Conservation (phyloP, 2,888 invertebrate species). For the Geotrupes spiniger region DNA sequence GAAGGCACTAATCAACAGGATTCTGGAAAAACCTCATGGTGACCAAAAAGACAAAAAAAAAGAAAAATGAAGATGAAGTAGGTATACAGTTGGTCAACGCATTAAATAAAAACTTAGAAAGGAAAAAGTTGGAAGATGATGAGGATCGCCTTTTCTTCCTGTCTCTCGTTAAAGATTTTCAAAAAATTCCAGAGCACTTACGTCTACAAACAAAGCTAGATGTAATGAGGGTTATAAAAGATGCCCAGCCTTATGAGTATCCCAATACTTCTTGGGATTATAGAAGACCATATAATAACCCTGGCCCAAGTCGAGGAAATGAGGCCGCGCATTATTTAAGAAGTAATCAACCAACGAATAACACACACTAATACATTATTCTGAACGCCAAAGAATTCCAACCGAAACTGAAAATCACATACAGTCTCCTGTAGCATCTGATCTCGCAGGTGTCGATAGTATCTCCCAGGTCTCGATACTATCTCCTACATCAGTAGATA, state of each 20-base stretch:
- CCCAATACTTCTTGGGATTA: background rate
- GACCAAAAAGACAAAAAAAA: constrained; percentile 2
- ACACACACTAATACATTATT: too few species aligned
- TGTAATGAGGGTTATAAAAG: background rate
- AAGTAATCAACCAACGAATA: too few species aligned
- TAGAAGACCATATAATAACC: too few species aligned
- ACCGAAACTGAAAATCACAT: too few species aligned
- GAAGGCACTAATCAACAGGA: background rate
- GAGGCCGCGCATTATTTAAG: too few species aligned
- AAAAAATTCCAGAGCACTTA: background rate
- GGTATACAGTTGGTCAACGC: background rate
- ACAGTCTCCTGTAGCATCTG: too few species aligned
- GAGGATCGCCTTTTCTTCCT: constrained; percentile 5
- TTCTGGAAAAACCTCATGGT: constrained; percentile 1
- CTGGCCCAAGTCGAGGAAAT: too few species aligned
- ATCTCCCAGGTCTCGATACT: too few species aligned
- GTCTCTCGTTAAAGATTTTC: constrained; percentile 1
- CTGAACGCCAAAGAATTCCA: too few species aligned
- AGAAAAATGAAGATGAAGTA: background rate
- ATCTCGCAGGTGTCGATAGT: too few species aligned
- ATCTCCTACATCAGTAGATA: too few species aligned
- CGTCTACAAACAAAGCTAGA: constrained; percentile 1
- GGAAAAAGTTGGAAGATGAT: background rate
- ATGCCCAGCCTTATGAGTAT: background rate
- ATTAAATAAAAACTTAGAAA: constrained; percentile 3